Base-by-base conservation (phyloP, 2,888 invertebrate species). In the Arge pagana region DNA sequence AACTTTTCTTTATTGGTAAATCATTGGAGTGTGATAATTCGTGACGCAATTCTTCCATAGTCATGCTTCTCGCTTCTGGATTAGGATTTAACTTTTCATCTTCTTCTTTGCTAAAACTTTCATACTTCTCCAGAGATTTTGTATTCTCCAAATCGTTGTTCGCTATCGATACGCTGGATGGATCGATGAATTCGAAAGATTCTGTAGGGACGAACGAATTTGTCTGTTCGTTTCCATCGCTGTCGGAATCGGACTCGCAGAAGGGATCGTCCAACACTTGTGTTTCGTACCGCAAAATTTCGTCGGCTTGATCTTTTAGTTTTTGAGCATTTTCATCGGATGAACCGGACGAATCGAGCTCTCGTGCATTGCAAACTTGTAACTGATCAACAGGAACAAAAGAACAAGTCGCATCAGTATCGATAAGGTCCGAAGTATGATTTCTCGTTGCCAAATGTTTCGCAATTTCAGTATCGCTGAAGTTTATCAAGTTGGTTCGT, bases 221-320 rank as follows among this genome's bases (percentile, higher is more conserved):
- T 4, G 61, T 54, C 40, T 59, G 57, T 52, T 59, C 61, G 18
- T 63, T 58, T n/a, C 59, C 60, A 16, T 66, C 67, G 21, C 65
- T 68, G 6, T 55, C 66, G 18, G 66, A 64, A 42, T 72, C 72
- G 1, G 68, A 71, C 33, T 74, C 72, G 26, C 70, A 68, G 39
- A 72, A 72, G n/a, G 68, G 66, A 52, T 74, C 72, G 33, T 63
- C 70, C 8, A 73, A 58, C 21, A 70, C 68, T 50, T 66, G 65
- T 28, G 60, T 70, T 42, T 74, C 70, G 30, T 74, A 71, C 28
- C 66, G 66, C 4, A 65, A 62, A 13, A 70, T 66, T 43, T 72
- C 68, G 11, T 71, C 70, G 0, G 58, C 54, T 8, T 55, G 58
- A n/a, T 63, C 54, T 51, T 57, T 58, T 3, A 54, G 49, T 49